A percentile compares a stretch with the other conserved stretches of the same genome.
Conservation (phyloP, 1,140 invertebrate species). For the Diorhabda carinulata region DNA sequence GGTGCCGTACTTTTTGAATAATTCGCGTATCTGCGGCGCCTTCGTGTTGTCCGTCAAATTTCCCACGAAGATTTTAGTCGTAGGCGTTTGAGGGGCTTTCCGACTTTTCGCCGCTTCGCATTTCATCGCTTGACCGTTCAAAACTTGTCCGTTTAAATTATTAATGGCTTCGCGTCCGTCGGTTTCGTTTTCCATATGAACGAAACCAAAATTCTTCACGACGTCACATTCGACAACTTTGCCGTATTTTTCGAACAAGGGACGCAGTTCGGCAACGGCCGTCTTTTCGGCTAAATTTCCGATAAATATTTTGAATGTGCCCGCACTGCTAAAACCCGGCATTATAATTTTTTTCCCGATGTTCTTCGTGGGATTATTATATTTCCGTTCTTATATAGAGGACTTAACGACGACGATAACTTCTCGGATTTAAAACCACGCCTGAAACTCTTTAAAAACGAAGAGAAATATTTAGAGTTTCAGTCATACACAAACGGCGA, state of each 20-base stretch:
- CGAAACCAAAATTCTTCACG: constrained; percentile 95
- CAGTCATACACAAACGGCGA: not conserved
- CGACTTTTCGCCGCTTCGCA: constrained; percentile 86
- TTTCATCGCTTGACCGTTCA: constrained; percentile 85
- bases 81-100: constrained; percentile 77
- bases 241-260: constrained; percentile 91
- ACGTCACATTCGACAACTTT: constrained; percentile 95
- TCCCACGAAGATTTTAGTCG: constrained; percentile 86
- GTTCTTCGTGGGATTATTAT: not conserved
- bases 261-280: constrained; percentile 76
- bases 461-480: not conserved
- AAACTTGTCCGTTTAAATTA: constrained; percentile 81
- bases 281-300: constrained; percentile 91
- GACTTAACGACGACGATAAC: not conserved
- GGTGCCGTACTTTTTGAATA: constrained; percentile 83
- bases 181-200: constrained; percentile 92
- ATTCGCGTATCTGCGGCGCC: constrained; percentile 77
- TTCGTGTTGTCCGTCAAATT: constrained; percentile 86
- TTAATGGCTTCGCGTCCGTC: constrained; percentile 88
- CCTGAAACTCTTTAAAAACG: not conserved
- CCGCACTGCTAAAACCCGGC: constrained; percentile 76
- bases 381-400: not conserved
- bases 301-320: constrained; percentile 93
- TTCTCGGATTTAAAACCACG: not conserved
- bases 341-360: constrained; percentile 47